A percentile compares a stretch with the other conserved stretches of the same genome.
Conservation (phyloP, 2,888 invertebrate species). For the Leptothorax acervorum region DNA sequence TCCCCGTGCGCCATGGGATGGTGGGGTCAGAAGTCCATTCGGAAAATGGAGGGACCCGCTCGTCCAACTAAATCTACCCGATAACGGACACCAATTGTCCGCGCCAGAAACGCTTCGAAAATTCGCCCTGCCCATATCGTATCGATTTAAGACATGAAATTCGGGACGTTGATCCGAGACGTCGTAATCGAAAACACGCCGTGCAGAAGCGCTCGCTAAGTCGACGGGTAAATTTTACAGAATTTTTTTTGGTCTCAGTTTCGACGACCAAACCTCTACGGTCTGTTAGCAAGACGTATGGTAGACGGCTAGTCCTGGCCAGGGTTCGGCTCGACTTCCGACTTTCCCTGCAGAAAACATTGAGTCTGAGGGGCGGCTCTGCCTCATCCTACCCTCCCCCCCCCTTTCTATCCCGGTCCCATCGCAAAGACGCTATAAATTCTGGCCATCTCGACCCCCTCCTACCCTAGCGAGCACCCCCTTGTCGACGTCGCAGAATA, state of each 20-base stretch:
- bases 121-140: constrained; percentile 31
- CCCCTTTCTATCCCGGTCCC: constrained; percentile 65
- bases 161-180: not conserved
- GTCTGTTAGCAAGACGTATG: constrained; percentile 85
- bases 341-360: constrained; percentile 85
- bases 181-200: not conserved
- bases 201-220: not conserved
- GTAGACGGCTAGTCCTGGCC: constrained; percentile 84
- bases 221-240: constrained; percentile 66
- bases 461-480: constrained; percentile 50
- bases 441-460: constrained; percentile 77
- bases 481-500: constrained; percentile 75
- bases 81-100: constrained; percentile 83
- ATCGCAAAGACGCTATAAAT: constrained; percentile 85
- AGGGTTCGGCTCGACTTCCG: constrained; percentile 85
- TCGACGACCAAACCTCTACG: constrained; percentile 82
- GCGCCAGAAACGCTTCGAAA: constrained; percentile 21
- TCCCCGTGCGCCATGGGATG: constrained; percentile 80
- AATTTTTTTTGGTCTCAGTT: constrained; percentile 66
- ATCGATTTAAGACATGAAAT: constrained; percentile 64
- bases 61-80: constrained; percentile 85
- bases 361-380: constrained; percentile 84
- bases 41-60: constrained; percentile 85
- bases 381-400: constrained; percentile 64
- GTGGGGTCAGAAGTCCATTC: constrained; percentile 86